phyloP scores from a whole-genome alignment of 1,140 invertebrate genomes.

The Drosophila micromelanica region DNA sequence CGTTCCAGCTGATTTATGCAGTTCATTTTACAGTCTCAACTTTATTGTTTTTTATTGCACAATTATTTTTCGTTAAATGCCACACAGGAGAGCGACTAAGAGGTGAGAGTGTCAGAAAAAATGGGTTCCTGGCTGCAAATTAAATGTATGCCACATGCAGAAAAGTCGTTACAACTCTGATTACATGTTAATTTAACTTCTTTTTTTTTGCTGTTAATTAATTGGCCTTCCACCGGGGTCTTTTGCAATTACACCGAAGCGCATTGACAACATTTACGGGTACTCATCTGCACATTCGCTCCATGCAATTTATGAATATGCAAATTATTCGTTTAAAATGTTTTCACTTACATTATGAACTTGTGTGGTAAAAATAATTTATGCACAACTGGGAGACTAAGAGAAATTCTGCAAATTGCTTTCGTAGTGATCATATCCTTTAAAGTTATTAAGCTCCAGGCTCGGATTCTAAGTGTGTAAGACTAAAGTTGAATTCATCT shows the following conservation, averaged over 20 bases:
- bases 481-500: too few species aligned
- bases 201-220: slow-evolving; percentile 58
- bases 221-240: slow-evolving; percentile 53
- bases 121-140: slow-evolving; percentile 42
- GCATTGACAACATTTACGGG: slow-evolving; percentile 18
- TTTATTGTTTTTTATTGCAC: slow-evolving; percentile 58
- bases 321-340: background rate
- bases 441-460: too few species aligned
- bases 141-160: slow-evolving; percentile 52
- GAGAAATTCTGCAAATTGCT: too few species aligned
- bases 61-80: slow-evolving; percentile 44
- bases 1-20: slow-evolving; percentile 66
- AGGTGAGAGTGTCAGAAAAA: background rate
- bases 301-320: slow-evolving; percentile 3
- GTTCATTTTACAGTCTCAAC: slow-evolving; percentile 68
- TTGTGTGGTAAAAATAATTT: too few species aligned
- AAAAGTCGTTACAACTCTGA: slow-evolving; percentile 69
- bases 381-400: too few species aligned
- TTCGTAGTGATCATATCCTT: too few species aligned
- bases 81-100: slow-evolving; percentile 14
- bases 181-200: slow-evolving; percentile 77
- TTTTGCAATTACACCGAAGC: slow-evolving; percentile 19
- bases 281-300: slow-evolving; percentile 6
- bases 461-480: too few species aligned
- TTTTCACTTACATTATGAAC: too few species aligned